Evolutionary conservation across 1,140 invertebrate species (phyloP), one percentile per base, ranked within the genome.

Genomic region (Diabrotica undecimpunctata): DNA sequence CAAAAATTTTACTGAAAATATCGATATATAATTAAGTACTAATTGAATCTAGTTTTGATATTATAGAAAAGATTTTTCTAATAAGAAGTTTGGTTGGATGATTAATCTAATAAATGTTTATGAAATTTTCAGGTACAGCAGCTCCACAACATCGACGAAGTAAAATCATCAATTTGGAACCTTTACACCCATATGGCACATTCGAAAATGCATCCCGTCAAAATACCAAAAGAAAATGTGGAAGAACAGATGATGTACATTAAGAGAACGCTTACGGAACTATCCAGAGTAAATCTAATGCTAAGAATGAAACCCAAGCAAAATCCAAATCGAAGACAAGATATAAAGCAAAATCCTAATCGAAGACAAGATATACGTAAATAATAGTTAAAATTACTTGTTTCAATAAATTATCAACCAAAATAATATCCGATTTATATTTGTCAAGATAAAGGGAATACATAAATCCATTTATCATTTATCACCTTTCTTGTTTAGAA

Each of bases 241-340:
- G 67, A 70, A 55, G 66, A 70, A 50, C 69, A 70, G 39, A 64
- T 69, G 56, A 66, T 70, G 69, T 70, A 70, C 51, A 68, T 70
- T 12, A 70, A 70, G 12, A 25, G 69, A 37, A 70, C 69, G 4
- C 57, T 70, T 13, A 69, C 67, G 6, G 69, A 70, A 39, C 39
- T 70, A 38, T 37, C 54, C 7, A 70, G 66, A 63, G 64, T 70
- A 7, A 70, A 67, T 54, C 63, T 59, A 14, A 61, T 70, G 8
- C 54, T 70, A 53, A 67, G 62, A 36, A 67, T 64, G 62, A 46
- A 25, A 14, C 10, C 25, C 14, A 61, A 53, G 52, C 7, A 11
- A 54, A 54, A 54, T n/a, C 52, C 7, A 58, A 38, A 38, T 38
- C 25, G 25, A 58, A 58, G 13, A 58, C 12, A 11, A n/a, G n/a